These are phyloP conservation scores for Ranitomeya variabilis DNA, from an alignment of 2,113 vertebrate genomes.

Conservation along the genomic window DNA sequence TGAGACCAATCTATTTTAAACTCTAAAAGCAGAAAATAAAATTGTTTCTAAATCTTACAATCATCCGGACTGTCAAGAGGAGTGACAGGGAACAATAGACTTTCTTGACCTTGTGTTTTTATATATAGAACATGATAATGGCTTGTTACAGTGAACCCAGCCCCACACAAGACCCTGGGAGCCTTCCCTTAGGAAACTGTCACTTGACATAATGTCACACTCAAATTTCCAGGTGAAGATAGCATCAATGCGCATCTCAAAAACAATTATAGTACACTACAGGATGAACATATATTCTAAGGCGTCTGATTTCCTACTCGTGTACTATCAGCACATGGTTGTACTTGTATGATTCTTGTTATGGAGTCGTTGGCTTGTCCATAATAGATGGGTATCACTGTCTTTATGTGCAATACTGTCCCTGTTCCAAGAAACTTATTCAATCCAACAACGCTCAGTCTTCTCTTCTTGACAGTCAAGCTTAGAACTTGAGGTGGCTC, in stretches of 20 bases:
- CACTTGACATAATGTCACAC: conserved; percentile 37
- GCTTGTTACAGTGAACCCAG: not conserved
- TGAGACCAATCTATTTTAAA: conserved; percentile 34
- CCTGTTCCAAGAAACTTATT: conserved; percentile 28
- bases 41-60: conserved; percentile 3
- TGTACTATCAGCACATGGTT: conserved; percentile 36
- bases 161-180: conserved; percentile 19
- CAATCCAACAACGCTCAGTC: conserved; percentile 11
- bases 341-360: conserved; percentile 48
- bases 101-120: conserved; percentile 41
- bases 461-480: conserved; percentile 28
- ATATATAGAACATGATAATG: conserved; percentile 51
- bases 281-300: conserved; percentile 3
- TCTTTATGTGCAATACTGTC: conserved; percentile 27
- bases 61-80: conserved; percentile 24
- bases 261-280: not conserved
- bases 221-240: conserved; percentile 43
- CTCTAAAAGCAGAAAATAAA: conserved; percentile 2
- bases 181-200: conserved; percentile 38
- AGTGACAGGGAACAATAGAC: conserved; percentile 43
- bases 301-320: conserved; percentile 9
- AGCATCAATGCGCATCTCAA: not conserved
- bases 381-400: conserved; percentile 48
- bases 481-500: conserved; percentile 6
- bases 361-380: conserved; percentile 45